These are phyloP conservation scores for Neopipo cinnamomea DNA, from an alignment of 2,113 vertebrate species.

Conservation along the genomic window DNA sequence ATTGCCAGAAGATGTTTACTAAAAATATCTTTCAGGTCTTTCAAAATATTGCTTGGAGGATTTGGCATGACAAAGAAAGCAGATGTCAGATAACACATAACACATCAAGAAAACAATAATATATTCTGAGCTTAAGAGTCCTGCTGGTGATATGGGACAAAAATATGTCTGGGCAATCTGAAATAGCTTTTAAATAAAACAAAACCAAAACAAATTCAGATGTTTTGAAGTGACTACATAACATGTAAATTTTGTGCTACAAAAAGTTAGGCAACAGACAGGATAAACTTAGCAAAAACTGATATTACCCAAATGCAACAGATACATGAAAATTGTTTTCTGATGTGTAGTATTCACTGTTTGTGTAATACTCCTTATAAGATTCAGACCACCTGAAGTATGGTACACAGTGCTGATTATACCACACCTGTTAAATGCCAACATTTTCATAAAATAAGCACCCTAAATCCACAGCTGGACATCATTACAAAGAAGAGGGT, in stretches of 20 bases:
- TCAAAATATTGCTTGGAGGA: conserved; percentile 53
- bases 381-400: neutral
- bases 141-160: conserved; percentile 48
- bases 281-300: conserved; percentile 14
- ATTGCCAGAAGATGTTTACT: conserved; percentile 63
- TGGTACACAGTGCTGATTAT: neutral
- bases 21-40: conserved; percentile 64
- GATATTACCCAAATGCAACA: neutral
- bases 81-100: conserved; percentile 63
- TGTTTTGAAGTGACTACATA: neutral
- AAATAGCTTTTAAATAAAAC: conserved; percentile 55
- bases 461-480: neutral
- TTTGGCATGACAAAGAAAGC: conserved; percentile 62
- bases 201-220: neutral
- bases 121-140: conserved; percentile 54
- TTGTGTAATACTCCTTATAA: neutral
- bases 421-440: neutral
- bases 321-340: neutral
- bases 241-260: neutral
- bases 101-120: conserved; percentile 54
- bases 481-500: neutral
- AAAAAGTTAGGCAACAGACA: conserved; percentile 12
- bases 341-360: neutral
- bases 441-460: neutral
- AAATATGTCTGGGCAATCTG: conserved; percentile 38